phyloP scores from a whole-genome alignment of 2,797 vertebrate species.

The Sciaenops ocellatus region DNA sequence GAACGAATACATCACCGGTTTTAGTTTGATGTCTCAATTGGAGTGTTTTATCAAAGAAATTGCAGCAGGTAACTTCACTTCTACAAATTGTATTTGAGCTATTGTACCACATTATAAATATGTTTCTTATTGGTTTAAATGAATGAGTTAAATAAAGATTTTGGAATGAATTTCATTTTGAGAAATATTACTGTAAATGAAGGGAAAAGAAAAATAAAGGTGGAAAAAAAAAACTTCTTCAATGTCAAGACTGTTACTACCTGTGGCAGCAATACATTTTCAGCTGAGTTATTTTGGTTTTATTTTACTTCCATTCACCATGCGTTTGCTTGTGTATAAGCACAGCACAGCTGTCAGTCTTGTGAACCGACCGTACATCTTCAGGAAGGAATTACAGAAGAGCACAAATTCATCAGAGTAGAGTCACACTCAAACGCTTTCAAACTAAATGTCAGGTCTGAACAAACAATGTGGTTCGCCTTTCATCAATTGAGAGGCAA shows the following conservation, averaged over 20 bases:
- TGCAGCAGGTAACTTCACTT: slow-evolving; percentile 14
- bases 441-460: slow-evolving; percentile 80
- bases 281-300: slow-evolving; percentile 49
- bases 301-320: slow-evolving; percentile 46
- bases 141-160: slow-evolving; percentile 31
- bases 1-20: slow-evolving; percentile 51
- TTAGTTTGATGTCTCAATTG: slow-evolving; percentile 46
- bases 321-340: slow-evolving; percentile 29
- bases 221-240: slow-evolving; percentile 24
- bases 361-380: slow-evolving; percentile 65
- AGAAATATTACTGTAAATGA: slow-evolving; percentile 30
- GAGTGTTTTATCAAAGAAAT: slow-evolving; percentile 33
- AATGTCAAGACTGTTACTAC: slow-evolving; percentile 31
- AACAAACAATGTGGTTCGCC: slow-evolving; percentile 75
- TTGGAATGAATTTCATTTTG: slow-evolving; percentile 33
- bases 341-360: slow-evolving; percentile 77
- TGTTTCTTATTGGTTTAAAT: slow-evolving; percentile 46
- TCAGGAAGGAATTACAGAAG: slow-evolving; percentile 73
- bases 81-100: slow-evolving; percentile 21
- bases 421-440: slow-evolving; percentile 77
- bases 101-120: slow-evolving; percentile 40
- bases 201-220: slow-evolving; percentile 34
- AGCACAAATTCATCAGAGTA: slow-evolving; percentile 77
- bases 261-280: slow-evolving; percentile 46
- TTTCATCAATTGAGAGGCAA: slow-evolving; percentile 81